phyloP scores from a whole-genome alignment of 1,140 invertebrate genomes.

The Caerostris darwini region DNA sequence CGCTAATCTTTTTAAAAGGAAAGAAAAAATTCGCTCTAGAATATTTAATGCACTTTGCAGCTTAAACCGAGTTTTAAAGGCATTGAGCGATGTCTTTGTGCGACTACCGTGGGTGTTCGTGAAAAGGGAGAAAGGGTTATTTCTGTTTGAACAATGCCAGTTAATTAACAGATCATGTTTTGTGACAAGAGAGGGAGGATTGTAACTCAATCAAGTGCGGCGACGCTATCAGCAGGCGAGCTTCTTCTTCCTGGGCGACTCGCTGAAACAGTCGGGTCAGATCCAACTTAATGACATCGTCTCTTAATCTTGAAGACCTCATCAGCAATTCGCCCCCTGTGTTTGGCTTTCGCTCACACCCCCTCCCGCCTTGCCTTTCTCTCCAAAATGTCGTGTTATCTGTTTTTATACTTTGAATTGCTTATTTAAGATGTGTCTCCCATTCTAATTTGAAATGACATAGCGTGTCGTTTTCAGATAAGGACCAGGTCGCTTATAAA shows the following conservation, averaged over 20 bases:
- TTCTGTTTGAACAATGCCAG: slow-evolving; percentile 42
- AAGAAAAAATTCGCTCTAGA: too few species aligned
- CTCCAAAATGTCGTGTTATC: too few species aligned
- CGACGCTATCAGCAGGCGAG: neutral
- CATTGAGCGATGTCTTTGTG: too few species aligned
- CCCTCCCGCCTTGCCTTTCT: too few species aligned
- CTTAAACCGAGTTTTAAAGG: too few species aligned
- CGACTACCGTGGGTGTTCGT: neutral
- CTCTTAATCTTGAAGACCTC: slow-evolving; percentile 24
- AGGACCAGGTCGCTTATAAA: too few species aligned
- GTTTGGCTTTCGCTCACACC: too few species aligned
- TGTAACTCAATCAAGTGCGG: slow-evolving; percentile 65
- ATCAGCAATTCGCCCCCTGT: slow-evolving; percentile 28
- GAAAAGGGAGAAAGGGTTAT: slow-evolving; percentile 9
- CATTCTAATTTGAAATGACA: too few species aligned
- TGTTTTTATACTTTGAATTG: too few species aligned
- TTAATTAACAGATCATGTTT: slow-evolving; percentile 72
- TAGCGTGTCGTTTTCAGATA: too few species aligned
- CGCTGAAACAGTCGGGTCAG: slow-evolving; percentile 30
- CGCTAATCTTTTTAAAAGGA: too few species aligned
- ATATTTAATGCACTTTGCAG: neutral
- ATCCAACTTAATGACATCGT: slow-evolving; percentile 48
- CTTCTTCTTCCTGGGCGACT: neutral
- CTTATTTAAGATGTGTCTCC: too few species aligned
- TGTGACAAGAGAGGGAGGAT: slow-evolving; percentile 23